Base-by-base conservation (phyloP, 2,113 vertebrate species). In the Pituophis catenifer region DNA sequence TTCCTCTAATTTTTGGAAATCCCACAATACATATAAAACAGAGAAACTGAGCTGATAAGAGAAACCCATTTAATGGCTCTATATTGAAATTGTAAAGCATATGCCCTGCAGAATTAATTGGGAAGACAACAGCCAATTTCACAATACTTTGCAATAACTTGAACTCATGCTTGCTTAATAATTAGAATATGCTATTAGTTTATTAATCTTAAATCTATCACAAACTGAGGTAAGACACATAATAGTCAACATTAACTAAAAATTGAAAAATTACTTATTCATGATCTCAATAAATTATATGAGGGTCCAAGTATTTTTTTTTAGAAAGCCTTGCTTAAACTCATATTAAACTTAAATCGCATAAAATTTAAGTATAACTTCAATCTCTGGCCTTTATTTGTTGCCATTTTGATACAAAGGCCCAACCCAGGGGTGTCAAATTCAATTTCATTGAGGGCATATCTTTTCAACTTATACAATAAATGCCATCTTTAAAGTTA, bases 41-140 rank as follows among this genome's bases (percentile, higher is more conserved):
- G 65, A 87, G 88, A 94, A 55, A 0, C 2, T 0, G 17, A 52
- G 1, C 0, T 33, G n/a, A 2, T 0, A 6, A 1, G 55, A 1
- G 0, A 24, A 93, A 94, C 11, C 12, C 55, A 33, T 0, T 57
- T 75, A 90, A 12, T 0, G 1, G 0, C 52, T 5, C 4, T 89
- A 26, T 57, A 26, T 0, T 19, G 24, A 1, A 5, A 33, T 88
- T 12, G 5, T 0, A 15, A 38, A 55, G 23, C 86, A 70, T 65
- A 0, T 6, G 21, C 58, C 91, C 91, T 0, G n/a, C 4, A 0
- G 11, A 58, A 90, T 52, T 23, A 85, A 57, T 0, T 0, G 0
- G 26, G 4, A 21, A 86, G 33, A 3, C 33, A 23, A 52, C 0
- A 8, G 85, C 59, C 58, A 85, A 89, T 62, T 24, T 10, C 88